Conservation (phyloP, 1,140 invertebrate species). For the Platorchestia sp. region DNA sequence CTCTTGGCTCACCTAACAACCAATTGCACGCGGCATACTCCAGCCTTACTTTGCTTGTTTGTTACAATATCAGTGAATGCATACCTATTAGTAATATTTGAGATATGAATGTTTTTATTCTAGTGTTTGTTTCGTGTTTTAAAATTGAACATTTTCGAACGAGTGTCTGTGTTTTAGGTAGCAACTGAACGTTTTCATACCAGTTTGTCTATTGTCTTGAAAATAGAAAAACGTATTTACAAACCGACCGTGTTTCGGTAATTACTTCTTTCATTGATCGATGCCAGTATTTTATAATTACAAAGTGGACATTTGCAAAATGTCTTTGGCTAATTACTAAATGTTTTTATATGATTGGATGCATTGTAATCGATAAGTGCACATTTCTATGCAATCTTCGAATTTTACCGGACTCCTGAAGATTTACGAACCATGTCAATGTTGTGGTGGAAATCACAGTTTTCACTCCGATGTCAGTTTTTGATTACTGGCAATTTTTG, state of each 20-base stretch:
- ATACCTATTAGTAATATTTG: not conserved
- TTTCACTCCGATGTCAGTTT: not conserved
- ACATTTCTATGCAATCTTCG: no score
- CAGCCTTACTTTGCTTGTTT: not conserved
- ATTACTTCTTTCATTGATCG: not conserved
- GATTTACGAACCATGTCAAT: not conserved
- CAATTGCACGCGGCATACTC: not conserved
- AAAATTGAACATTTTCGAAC: not conserved
- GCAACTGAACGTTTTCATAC: not conserved
- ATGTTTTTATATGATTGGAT: not conserved
- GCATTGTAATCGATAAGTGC: not conserved
- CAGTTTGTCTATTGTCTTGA: not conserved
- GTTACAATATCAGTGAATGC: not conserved
- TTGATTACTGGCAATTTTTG: no score
- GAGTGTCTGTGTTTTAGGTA: not conserved
- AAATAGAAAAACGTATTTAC: not conserved
- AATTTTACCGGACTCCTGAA: not conserved
- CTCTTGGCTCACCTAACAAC: constrained; percentile 29
- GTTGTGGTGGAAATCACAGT: not conserved
- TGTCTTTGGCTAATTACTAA: not conserved
- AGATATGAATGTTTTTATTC: not conserved
- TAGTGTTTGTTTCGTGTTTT: not conserved
- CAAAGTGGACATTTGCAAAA: not conserved
- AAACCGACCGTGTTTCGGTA: not conserved
- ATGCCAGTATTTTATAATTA: not conserved